A percentile compares a stretch with the other conserved stretches of the same genome.
Conservation (phyloP, 2,797 vertebrate genomes). For the Ciconia nigra region DNA sequence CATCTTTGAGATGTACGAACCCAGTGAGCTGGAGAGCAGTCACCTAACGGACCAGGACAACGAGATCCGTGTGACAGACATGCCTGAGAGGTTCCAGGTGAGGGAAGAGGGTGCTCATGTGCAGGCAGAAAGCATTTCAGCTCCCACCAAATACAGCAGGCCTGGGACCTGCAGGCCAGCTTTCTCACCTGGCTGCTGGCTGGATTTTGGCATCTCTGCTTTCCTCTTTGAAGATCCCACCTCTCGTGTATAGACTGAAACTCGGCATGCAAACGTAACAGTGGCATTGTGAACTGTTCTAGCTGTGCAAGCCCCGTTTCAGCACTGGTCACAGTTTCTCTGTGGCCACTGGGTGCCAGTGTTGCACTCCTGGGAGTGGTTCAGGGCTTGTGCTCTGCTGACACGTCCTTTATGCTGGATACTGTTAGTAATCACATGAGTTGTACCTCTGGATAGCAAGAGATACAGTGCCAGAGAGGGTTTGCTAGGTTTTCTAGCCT, state of each 20-base stretch:
- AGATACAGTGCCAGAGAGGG: not conserved
- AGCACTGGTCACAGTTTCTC: not conserved
- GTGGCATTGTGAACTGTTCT: rapidly evolving
- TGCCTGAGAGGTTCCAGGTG: slow-evolving; percentile 99
- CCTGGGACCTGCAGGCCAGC: not conserved
- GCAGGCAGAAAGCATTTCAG: not conserved
- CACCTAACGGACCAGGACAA: slow-evolving; percentile 99
- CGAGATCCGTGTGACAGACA: slow-evolving; percentile 95
- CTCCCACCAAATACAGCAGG: not conserved
- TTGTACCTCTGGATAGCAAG: not conserved
- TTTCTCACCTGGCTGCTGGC: not conserved
- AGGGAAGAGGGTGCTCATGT: not conserved
- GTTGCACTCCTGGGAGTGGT: not conserved
- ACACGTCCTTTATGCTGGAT: not conserved
- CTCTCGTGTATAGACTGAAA: not conserved
- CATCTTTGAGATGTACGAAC: slow-evolving; percentile 98
- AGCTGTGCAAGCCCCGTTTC: not conserved
- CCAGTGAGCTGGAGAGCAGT: slow-evolving; percentile 97
- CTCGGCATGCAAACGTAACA: rapidly evolving
- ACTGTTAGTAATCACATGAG: not conserved
- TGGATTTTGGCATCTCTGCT: not conserved
- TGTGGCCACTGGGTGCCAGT: slow-evolving; percentile 43
- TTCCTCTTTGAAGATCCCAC: not conserved
- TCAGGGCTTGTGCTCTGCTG: not conserved
- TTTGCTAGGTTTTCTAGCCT: not conserved